phyloP scores from a whole-genome alignment of 2,888 invertebrate species.

The Scaptodrosophila latifasciaeformis region DNA sequence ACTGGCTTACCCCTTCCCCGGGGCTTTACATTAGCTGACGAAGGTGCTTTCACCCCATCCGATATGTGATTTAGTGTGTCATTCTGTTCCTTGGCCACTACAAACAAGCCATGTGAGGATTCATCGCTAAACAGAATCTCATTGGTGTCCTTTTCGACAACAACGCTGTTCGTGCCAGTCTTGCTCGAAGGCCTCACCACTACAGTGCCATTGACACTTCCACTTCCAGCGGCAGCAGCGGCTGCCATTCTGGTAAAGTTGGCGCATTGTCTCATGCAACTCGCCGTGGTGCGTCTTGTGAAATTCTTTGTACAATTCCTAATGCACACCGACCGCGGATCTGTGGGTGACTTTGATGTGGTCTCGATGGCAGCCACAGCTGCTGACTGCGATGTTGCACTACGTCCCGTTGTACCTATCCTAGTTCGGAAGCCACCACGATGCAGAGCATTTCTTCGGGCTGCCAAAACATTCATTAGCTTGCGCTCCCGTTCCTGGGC shows the following conservation, averaged over 20 bases:
- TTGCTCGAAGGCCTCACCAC: slow-evolving; percentile 32
- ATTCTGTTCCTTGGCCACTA: slow-evolving; percentile 73
- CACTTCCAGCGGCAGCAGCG: slow-evolving; percentile 19
- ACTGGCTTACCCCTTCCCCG: slow-evolving; percentile 53
- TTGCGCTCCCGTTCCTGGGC: slow-evolving; percentile 77
- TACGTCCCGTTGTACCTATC: slow-evolving; percentile 66
- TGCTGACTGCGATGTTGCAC: slow-evolving; percentile 43
- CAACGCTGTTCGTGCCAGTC: slow-evolving; percentile 3
- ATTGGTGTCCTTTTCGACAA: slow-evolving; percentile 71
- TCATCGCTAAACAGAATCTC: slow-evolving; percentile 75
- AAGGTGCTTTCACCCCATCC: slow-evolving; percentile 47
- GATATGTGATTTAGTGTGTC: slow-evolving; percentile 72
- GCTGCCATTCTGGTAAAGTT: slow-evolving; percentile 64
- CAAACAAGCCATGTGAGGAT: slow-evolving; percentile 73
- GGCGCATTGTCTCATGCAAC: slow-evolving; percentile 74
- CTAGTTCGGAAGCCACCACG: slow-evolving; percentile 77
- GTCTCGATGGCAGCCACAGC: slow-evolving; percentile 54
- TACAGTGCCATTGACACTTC: slow-evolving; percentile 9
- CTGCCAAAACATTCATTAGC: slow-evolving; percentile 78
- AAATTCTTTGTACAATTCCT: slow-evolving; percentile 75
- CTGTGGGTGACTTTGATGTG: slow-evolving; percentile 70
- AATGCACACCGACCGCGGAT: slow-evolving; percentile 71
- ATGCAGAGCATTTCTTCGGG: slow-evolving; percentile 79
- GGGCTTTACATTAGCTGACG: slow-evolving; percentile 34
- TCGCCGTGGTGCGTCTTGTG: slow-evolving; percentile 73